Conservation (phyloP, 2,113 vertebrate genomes). For the Echinops telfairi region DNA sequence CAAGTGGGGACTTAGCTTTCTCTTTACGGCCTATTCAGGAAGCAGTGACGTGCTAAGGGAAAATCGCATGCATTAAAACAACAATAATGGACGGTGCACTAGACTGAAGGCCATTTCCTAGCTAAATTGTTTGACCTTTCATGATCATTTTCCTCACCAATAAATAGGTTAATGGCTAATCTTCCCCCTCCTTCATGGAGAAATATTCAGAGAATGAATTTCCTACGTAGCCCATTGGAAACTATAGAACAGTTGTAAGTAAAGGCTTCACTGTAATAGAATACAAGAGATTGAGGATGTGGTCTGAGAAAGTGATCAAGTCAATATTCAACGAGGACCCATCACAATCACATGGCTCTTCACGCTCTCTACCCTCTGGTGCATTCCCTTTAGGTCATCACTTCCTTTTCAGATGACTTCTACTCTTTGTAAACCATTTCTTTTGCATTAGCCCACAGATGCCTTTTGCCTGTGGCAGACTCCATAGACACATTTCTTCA, state of each 20-base stretch:
- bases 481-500: conserved; percentile 45
- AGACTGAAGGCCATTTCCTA: background rate
- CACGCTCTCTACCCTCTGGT: background rate
- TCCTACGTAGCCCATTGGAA: background rate
- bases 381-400: rapidly evolving
- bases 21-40: background rate
- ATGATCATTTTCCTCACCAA: background rate
- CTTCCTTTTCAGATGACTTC: conserved; percentile 11
- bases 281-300: background rate
- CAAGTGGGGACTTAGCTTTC: background rate
- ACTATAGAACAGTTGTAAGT: background rate
- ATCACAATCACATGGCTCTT: background rate
- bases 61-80: too few species aligned
- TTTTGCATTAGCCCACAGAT: background rate
- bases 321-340: background rate
- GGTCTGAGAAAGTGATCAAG: background rate
- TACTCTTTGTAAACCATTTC: background rate
- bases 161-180: background rate
- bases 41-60: background rate
- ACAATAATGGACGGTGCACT: background rate
- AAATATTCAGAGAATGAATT: background rate
- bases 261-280: background rate
- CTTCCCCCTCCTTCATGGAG: background rate
- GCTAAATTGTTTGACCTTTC: background rate
- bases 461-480: conserved; percentile 46